Percentiles rank a stretch among this genome's conserved stretches.
phyloP scores from a whole-genome alignment of 2,888 invertebrate species.

The Pandemis corylana region DNA sequence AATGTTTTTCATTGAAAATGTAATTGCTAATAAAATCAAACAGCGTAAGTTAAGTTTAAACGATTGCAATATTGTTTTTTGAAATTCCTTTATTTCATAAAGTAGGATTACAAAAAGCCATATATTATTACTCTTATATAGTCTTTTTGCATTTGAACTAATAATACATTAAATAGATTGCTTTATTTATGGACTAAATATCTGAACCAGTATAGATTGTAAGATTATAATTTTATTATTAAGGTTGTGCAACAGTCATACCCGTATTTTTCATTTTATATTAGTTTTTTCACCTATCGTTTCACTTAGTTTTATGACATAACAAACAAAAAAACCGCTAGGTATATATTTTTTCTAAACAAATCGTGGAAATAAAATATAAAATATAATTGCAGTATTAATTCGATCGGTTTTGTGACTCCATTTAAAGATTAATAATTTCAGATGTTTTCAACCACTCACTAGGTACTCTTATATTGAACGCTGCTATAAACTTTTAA shows the following conservation, averaged over 20 bases:
- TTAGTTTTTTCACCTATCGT: not conserved
- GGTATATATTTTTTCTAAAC: too few species aligned
- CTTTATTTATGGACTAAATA: slow-evolving; percentile 20
- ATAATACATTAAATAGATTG: slow-evolving; percentile 5
- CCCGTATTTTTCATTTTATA: not conserved
- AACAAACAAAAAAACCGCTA: too few species aligned
- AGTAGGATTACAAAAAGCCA: slow-evolving; percentile 17
- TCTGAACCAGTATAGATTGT: not conserved
- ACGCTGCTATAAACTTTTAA: too few species aligned
- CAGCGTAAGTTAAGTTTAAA: not conserved
- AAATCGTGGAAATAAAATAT: too few species aligned
- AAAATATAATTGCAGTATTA: too few species aligned
- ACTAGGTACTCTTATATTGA: too few species aligned
- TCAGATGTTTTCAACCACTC: too few species aligned
- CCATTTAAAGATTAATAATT: too few species aligned
- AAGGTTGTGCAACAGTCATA: not conserved
- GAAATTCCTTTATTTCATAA: slow-evolving; percentile 6
- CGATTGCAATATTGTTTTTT: not conserved
- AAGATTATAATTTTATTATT: not conserved
- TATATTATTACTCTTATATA: slow-evolving; percentile 24
- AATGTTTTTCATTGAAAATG: not conserved
- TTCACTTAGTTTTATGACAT: not conserved
- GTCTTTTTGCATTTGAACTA: slow-evolving; percentile 32
- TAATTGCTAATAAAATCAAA: too few species aligned
- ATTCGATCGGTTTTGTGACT: too few species aligned